Evolutionary conservation across 1,140 invertebrate genomes (phyloP).

Genomic region (Lasioglossum baleicum): DNA sequence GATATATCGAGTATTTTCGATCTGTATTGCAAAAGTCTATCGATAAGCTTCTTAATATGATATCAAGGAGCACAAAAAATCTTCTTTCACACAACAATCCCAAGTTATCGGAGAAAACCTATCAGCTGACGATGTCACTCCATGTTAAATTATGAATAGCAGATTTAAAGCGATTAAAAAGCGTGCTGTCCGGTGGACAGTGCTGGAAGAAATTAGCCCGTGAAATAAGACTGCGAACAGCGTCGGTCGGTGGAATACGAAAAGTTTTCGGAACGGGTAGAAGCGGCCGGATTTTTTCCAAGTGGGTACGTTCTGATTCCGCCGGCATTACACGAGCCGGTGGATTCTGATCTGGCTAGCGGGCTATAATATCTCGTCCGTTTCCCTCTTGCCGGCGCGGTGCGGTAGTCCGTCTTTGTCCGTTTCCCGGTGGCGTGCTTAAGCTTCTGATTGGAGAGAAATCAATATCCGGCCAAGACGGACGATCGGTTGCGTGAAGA

Average conservation of each 20-base stretch:
- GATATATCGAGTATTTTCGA: no score
- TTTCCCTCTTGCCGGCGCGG: constrained; percentile 4
- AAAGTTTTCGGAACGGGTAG: constrained; percentile 6
- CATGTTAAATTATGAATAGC: no score
- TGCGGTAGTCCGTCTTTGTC: neutral
- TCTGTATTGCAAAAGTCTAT: no score
- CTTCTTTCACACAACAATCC: no score
- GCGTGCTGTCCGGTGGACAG: no score
- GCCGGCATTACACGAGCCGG: constrained; percentile 54
- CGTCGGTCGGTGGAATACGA: neutral
- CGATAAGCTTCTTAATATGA: no score
- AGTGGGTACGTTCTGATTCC: constrained; percentile 59
- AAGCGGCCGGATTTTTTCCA: constrained; percentile 52
- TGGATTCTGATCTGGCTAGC: constrained; percentile 47
- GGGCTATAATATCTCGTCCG: constrained; percentile 23
- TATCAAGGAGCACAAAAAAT: no score
- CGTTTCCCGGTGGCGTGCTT: neutral
- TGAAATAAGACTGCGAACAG: constrained; percentile 8
- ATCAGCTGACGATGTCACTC: no score
- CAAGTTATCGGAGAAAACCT: no score
- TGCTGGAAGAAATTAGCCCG: neutral
- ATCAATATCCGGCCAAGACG: constrained; percentile 48
- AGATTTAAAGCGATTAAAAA: no score
- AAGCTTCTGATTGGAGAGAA: constrained; percentile 49
- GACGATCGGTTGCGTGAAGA: constrained; percentile 30